Evolutionary conservation across 1,140 invertebrate species (phyloP).

Genomic region (Psix sp.): DNA sequence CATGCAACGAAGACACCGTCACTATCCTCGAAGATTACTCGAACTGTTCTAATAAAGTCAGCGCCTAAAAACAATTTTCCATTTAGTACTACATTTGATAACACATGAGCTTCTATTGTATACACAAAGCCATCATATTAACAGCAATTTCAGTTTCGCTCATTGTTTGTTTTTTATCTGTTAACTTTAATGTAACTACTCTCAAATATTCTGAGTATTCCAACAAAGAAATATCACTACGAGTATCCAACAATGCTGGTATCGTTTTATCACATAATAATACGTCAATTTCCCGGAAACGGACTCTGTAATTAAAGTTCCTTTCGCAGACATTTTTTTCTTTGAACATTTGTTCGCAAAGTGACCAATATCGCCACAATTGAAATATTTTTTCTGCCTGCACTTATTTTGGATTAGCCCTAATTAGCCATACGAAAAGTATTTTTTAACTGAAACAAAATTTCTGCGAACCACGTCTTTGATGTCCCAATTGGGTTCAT

Average conservation of each 20-base stretch:
- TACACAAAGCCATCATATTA: too few species aligned
- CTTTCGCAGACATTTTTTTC: not conserved
- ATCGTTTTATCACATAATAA: not conserved
- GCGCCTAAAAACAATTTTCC: too few species aligned
- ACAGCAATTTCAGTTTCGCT: too few species aligned
- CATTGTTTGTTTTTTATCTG: not conserved
- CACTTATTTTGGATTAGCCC: not conserved
- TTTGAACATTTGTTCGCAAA: slow-evolving; percentile 1
- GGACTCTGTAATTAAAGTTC: too few species aligned
- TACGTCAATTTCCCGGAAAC: too few species aligned
- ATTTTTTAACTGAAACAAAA: not conserved
- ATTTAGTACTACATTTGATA: too few species aligned
- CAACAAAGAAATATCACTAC: slow-evolving; percentile 11
- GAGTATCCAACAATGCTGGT: slow-evolving; percentile 1
- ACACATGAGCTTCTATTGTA: too few species aligned
- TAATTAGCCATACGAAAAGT: not conserved
- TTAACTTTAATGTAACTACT: not conserved
- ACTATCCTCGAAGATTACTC: too few species aligned
- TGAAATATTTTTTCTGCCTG: not conserved
- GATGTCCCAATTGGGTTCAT: too few species aligned
- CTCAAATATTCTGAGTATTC: not conserved
- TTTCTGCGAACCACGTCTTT: not conserved
- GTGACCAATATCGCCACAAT: slow-evolving; percentile 1
- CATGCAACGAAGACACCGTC: too few species aligned
- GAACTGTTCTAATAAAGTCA: too few species aligned